phyloP scores from a whole-genome alignment of 2,888 invertebrate genomes.

The Scrobipalpa costella region DNA sequence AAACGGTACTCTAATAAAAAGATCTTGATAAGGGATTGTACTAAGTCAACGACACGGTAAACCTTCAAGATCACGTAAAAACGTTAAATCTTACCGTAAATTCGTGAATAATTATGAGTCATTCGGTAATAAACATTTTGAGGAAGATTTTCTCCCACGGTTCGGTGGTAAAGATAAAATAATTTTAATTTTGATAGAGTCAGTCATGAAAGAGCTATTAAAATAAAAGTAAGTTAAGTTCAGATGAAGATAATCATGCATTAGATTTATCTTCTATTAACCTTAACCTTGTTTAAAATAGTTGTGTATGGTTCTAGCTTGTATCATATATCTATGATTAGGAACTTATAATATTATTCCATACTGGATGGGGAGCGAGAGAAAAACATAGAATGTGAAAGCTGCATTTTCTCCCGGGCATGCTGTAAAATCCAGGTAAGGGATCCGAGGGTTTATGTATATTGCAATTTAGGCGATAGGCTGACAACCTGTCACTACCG shows the following conservation, averaged over 20 bases:
- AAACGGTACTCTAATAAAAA: not conserved
- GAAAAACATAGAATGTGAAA: too few relatives aligned
- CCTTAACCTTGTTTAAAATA: too few relatives aligned
- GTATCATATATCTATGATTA: too few relatives aligned
- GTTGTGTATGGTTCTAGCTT: too few relatives aligned
- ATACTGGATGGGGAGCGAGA: too few relatives aligned
- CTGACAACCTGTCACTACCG: too few relatives aligned
- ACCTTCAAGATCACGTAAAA: constrained; percentile 37
- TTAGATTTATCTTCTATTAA: too few relatives aligned
- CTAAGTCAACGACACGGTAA: constrained; percentile 13
- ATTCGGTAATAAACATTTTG: constrained; percentile 49
- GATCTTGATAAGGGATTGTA: constrained; percentile 5
- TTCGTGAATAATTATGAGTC: constrained; percentile 56
- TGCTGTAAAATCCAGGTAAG: too few relatives aligned
- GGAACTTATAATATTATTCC: too few relatives aligned
- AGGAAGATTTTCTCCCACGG: constrained; percentile 22
- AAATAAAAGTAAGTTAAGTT: constrained; percentile 2
- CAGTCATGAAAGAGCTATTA: constrained; percentile 11
- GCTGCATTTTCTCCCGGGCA: too few relatives aligned
- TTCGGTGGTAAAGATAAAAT: constrained; percentile 10
- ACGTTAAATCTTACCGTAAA: constrained; percentile 39
- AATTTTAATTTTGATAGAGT: constrained; percentile 19
- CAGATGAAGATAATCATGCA: constrained; percentile 16
- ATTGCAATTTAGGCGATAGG: too few relatives aligned
- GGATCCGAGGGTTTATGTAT: too few relatives aligned